These are phyloP conservation scores for Sycophila sp. DNA, from an alignment of 1,140 invertebrate species.

Conservation along the genomic window DNA sequence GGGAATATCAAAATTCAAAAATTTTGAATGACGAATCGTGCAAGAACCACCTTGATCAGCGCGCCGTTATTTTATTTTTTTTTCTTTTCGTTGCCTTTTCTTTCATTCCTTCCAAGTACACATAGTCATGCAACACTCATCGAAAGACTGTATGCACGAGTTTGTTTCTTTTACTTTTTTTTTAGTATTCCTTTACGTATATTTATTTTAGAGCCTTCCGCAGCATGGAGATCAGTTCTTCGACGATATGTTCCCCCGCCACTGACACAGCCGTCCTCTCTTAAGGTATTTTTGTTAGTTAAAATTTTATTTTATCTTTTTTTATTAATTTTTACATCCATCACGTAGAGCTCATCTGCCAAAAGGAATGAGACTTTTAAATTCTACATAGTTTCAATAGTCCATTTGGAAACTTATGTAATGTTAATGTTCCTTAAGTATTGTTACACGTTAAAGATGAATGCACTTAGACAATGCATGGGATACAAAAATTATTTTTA, in stretches of 20 bases:
- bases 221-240: conserved; percentile 65
- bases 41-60: conserved; percentile 9
- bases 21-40: background rate
- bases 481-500: no score
- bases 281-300: conserved; percentile 55
- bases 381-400: no score
- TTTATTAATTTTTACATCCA: no score
- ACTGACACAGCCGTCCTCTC: conserved; percentile 33
- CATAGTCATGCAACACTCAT: conserved; percentile 15
- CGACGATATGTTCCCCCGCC: conserved; percentile 59
- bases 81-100: conserved; percentile 2
- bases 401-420: no score
- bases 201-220: conserved; percentile 65
- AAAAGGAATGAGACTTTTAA: no score
- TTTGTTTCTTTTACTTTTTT: conserved; percentile 32
- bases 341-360: no score
- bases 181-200: conserved; percentile 54
- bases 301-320: conserved; percentile 48
- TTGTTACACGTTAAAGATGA: no score
- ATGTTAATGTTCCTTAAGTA: no score
- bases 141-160: conserved; percentile 22
- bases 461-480: no score
- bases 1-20: background rate
- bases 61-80: background rate
- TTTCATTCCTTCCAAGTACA: no score